phyloP scores from a whole-genome alignment of 2,113 vertebrate species.

The Phoenicopterus ruber region DNA sequence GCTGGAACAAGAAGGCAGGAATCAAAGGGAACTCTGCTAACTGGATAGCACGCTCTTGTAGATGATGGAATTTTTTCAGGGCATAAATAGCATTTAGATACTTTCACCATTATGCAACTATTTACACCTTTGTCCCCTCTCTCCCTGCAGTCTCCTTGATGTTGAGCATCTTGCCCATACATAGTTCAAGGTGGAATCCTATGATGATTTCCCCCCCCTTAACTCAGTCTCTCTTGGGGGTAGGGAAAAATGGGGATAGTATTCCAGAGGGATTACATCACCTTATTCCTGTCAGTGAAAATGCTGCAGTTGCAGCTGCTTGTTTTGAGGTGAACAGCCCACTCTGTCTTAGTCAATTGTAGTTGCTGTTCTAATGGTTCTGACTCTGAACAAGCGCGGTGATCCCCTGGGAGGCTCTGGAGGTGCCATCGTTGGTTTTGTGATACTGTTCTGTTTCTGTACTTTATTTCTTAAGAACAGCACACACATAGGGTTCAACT shows the following conservation, averaged over 20 bases:
- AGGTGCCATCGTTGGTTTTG: not conserved
- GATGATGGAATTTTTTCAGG: not conserved
- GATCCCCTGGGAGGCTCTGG: slow-evolving; percentile 29
- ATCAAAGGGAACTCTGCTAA: not conserved
- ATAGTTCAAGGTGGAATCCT: not conserved
- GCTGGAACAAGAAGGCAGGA: not conserved
- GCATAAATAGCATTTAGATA: not conserved
- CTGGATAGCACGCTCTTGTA: not conserved
- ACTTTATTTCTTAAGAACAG: not conserved
- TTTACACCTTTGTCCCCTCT: not conserved
- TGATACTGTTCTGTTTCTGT: not conserved
- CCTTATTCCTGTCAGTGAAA: not conserved
- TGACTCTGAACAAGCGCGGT: not conserved
- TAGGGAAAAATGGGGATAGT: not conserved
- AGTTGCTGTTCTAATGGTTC: not conserved
- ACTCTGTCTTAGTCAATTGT: slow-evolving; percentile 13
- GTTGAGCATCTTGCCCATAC: not conserved
- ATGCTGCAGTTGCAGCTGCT: not conserved
- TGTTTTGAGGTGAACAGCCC: not conserved
- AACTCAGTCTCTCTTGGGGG: not conserved
- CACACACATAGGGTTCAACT: not conserved
- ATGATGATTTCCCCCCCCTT: not conserved
- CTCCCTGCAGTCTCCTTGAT: not conserved
- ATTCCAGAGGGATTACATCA: not conserved
- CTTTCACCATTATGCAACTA: not conserved